Evolutionary conservation across 2,797 vertebrate genomes (phyloP), one percentile per base, ranked within the genome.

Genomic region (Pseudotriccus pelzelni): DNA sequence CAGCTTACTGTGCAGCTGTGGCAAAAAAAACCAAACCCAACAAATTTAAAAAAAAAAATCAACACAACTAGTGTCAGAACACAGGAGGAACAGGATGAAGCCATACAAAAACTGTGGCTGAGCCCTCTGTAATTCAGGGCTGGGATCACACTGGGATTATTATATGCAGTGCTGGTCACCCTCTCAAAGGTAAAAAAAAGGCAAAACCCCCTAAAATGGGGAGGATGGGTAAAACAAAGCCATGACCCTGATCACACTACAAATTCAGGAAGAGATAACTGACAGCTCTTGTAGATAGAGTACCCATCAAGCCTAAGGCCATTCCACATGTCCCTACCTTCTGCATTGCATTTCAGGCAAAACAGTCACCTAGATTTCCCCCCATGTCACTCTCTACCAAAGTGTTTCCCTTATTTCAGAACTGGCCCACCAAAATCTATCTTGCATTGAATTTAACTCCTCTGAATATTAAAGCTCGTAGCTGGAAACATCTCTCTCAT

Each of bases 1-100:
- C 94, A 95, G 89, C 94, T 93, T 30, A 72, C 62, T 92, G 68
- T 89, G 84, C 94, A 97, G 95, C 92, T 96, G 94, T 73, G 32
- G 53, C 25, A 72, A 84, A 93, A 84, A 64, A 67, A 50, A 27
- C 15, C 14, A 27, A 49, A 49, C 9, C 25, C 25, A 50, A 27
- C 25, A 18, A 52, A 50, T 50, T 21, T 20, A 47, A 47, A 46
- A 39, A 43, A 52, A 34, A 63, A 63, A 62, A 7, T 4, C 43
- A 41, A 28, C 63, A 25, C 32, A 66, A 19, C 63, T 66, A 53
- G 60, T 67, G 52, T 87, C 87, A 91, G 84, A 96, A 93, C 7
- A 18, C 50, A 81, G 66, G 37, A 90, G 89, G 62, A 92, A 84
- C 63, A 81, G 90, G 77, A 95, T 87, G 60, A 95, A 94, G 36